These are phyloP conservation scores for Anthonomus grandis DNA, from an alignment of 1,140 invertebrate species.

Conservation along the genomic window DNA sequence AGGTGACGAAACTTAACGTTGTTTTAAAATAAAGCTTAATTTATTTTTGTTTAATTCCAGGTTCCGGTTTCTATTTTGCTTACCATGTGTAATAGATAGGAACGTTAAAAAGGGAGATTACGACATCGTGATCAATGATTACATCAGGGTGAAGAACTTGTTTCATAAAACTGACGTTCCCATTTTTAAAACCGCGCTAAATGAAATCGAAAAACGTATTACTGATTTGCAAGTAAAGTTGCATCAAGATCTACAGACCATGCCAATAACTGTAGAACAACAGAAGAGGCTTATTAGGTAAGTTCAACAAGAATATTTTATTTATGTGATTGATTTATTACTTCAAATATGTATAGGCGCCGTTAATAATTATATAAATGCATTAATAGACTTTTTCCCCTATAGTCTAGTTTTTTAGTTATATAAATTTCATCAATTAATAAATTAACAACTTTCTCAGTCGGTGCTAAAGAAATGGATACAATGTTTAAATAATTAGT, in stretches of 20 bases:
- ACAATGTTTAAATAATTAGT: no score
- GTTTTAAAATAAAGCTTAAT: no score
- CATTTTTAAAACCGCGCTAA: constrained; percentile 81
- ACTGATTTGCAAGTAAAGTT: constrained; percentile 76
- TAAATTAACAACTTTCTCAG: no score
- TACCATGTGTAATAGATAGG: constrained; percentile 90
- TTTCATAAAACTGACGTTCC: constrained; percentile 93
- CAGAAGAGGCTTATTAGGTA: constrained; percentile 81
- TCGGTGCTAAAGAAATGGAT: no score
- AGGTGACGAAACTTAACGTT: constrained; percentile 46
- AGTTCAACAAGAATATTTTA: no score
- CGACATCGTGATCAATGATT: constrained; percentile 97
- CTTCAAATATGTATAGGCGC: no score
- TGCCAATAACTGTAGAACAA: constrained; percentile 87
- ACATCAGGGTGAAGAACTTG: constrained; percentile 90
- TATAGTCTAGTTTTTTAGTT: no score
- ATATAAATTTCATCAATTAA: no score
- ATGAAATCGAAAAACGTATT: constrained; percentile 88
- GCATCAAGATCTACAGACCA: constrained; percentile 77
- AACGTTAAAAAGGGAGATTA: constrained; percentile 95
- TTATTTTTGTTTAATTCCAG: constrained; percentile 10
- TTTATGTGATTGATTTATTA: no score
- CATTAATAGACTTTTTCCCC: no score
- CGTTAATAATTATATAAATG: no score
- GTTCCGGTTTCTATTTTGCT: constrained; percentile 90